These are phyloP conservation scores for Apeltes quadracus DNA, from an alignment of 2,113 vertebrate genomes.

Conservation along the genomic window DNA sequence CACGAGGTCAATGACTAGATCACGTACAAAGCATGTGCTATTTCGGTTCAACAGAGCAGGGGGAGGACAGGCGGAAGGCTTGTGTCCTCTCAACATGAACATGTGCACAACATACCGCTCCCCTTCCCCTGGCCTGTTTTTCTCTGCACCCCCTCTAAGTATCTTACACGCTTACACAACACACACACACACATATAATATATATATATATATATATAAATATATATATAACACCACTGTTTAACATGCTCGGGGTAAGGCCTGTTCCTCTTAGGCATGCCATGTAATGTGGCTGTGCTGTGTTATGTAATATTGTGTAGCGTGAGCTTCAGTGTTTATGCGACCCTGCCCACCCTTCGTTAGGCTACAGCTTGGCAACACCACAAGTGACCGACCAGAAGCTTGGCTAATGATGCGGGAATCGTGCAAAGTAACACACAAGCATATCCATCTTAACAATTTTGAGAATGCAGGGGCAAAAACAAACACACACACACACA, in stretches of 20 bases:
- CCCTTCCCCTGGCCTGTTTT: slow-evolving; percentile 46
- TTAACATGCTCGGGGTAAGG: slow-evolving; percentile 73
- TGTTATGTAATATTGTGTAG: slow-evolving; percentile 46
- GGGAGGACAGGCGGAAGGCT: slow-evolving; percentile 49
- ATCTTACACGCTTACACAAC: slow-evolving; percentile 60
- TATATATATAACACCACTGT: slow-evolving; percentile 61
- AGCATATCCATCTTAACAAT: slow-evolving; percentile 69
- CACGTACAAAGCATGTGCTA: slow-evolving; percentile 27
- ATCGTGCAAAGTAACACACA: slow-evolving; percentile 76
- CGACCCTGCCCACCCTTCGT: slow-evolving; percentile 46
- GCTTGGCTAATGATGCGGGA: slow-evolving; percentile 70
- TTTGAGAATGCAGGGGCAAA: slow-evolving; percentile 63
- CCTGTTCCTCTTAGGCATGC: slow-evolving; percentile 70
- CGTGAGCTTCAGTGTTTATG: slow-evolving; percentile 36
- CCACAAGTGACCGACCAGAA: slow-evolving; percentile 61
- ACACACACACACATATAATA: slow-evolving; percentile 51
- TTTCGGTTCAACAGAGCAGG: slow-evolving; percentile 54
- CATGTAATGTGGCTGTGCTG: slow-evolving; percentile 65
- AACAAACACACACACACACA: slow-evolving; percentile 62
- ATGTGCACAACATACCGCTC: slow-evolving; percentile 32
- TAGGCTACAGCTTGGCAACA: slow-evolving; percentile 48
- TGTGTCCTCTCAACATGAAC: slow-evolving; percentile 33
- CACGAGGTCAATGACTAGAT: slow-evolving; percentile 39
- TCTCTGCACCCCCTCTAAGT: slow-evolving; percentile 52
- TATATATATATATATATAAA: no score